These are phyloP conservation scores for Platalea minor DNA, from an alignment of 2,797 vertebrate species.

Conservation along the genomic window DNA sequence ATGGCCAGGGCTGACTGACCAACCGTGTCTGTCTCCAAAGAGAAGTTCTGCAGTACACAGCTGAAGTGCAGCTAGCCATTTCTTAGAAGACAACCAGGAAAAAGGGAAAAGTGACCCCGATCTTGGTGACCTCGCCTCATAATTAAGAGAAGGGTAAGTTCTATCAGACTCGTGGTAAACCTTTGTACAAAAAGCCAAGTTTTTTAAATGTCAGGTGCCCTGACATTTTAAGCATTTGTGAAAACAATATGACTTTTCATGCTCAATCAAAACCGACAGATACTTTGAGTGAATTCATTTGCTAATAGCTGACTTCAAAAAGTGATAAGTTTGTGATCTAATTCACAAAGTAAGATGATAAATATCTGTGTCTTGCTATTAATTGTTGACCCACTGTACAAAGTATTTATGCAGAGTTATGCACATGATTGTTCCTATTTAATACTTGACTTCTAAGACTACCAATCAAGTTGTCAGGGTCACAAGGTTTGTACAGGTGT, in stretches of 20 bases:
- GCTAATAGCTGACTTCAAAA: background rate
- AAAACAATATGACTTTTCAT: background rate
- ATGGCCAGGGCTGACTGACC: background rate
- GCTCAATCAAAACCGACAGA: background rate
- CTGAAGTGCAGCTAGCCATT: background rate
- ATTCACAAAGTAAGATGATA: background rate
- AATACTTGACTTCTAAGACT: background rate
- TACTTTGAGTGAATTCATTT: background rate
- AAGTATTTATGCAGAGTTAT: background rate
- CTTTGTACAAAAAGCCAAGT: accelerated
- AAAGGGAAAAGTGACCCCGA: background rate
- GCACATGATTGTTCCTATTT: background rate
- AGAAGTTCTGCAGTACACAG: background rate
- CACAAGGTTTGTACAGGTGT: background rate
- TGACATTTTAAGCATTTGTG: background rate
- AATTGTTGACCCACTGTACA: background rate
- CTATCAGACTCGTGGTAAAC: background rate
- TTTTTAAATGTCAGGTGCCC: background rate
- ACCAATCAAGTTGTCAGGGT: background rate
- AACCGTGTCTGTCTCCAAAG: background rate
- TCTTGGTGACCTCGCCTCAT: background rate
- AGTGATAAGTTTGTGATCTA: background rate
- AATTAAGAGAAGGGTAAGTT: background rate
- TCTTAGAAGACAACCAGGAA: background rate
- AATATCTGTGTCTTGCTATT: background rate